phyloP scores from a whole-genome alignment of 1,140 invertebrate species.

The Heterodera schachtii region DNA sequence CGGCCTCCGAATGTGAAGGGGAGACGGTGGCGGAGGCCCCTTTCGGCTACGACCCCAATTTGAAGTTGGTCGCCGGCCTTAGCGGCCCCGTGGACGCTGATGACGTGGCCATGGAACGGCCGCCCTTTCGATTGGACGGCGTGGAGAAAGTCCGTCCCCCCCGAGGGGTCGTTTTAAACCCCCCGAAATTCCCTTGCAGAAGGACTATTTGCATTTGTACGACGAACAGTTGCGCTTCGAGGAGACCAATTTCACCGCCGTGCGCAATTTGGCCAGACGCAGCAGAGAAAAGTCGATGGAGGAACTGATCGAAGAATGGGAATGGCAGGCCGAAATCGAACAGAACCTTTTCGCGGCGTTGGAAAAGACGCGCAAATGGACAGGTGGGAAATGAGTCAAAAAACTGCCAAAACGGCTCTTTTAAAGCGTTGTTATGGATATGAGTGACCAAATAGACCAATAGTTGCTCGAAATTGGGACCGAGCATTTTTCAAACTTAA shows the following conservation, averaged over 20 bases:
- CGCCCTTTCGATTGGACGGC: not conserved
- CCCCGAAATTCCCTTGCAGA: not conserved
- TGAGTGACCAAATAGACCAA: no score
- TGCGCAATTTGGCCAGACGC: constrained; percentile 12
- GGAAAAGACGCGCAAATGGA: constrained; percentile 13
- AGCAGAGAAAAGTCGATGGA: constrained; percentile 24
- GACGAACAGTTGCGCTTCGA: constrained; percentile 6
- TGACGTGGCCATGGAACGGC: not conserved
- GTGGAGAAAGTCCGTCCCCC: not conserved
- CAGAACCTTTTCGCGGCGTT: constrained; percentile 14
- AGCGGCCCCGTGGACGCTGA: not conserved
- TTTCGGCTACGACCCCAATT: not conserved
- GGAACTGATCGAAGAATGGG: constrained; percentile 26
- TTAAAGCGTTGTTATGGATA: no score
- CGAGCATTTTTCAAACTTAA: no score
- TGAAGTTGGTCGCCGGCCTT: constrained; percentile 2
- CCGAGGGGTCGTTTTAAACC: not conserved
- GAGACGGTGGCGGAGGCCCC: not conserved
- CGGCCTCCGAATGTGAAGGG: not conserved
- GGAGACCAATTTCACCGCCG: constrained; percentile 6
- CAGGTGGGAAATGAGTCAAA: not conserved
- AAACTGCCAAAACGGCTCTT: no score
- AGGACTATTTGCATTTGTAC: not conserved
- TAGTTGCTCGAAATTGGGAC: no score
- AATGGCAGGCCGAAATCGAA: constrained; percentile 25